Conservation (phyloP, 2,797 vertebrate species). For the Pelobates cultripes region DNA sequence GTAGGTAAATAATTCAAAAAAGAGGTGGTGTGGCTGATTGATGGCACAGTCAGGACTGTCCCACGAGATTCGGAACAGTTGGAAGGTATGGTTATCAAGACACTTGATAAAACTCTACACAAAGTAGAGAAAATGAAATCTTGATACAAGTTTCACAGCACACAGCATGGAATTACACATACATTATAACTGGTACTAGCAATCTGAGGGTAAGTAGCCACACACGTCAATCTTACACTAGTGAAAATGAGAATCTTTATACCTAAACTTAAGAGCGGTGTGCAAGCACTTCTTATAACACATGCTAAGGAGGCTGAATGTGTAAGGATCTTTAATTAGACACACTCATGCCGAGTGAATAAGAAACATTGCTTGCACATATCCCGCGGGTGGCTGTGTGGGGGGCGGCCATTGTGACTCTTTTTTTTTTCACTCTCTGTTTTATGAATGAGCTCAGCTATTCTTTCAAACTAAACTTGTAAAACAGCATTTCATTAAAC, state of each 20-base stretch:
- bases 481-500: slow-evolving; percentile 43
- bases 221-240: no score
- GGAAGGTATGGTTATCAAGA: no score
- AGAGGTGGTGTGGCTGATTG: no score
- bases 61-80: no score
- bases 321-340: slow-evolving; percentile 11
- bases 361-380: slow-evolving; percentile 7
- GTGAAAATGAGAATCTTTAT: background rate
- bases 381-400: slow-evolving; percentile 18
- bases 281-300: background rate
- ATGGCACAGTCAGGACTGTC: no score
- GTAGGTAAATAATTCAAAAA: no score
- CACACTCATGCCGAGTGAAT: background rate
- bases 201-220: no score
- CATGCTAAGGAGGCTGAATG: slow-evolving; percentile 63
- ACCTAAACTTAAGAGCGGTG: background rate
- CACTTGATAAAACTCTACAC: no score
- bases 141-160: no score
- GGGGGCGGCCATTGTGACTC: slow-evolving; percentile 6
- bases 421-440: slow-evolving; percentile 21
- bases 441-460: slow-evolving; percentile 51
- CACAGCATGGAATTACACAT: no score
- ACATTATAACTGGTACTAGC: no score
- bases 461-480: slow-evolving; percentile 51
- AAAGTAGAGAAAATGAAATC: no score